These are phyloP conservation scores for Halocynthia aurantium DNA, from an alignment of 23 tunicate genomes.

Conservation along the genomic window DNA sequence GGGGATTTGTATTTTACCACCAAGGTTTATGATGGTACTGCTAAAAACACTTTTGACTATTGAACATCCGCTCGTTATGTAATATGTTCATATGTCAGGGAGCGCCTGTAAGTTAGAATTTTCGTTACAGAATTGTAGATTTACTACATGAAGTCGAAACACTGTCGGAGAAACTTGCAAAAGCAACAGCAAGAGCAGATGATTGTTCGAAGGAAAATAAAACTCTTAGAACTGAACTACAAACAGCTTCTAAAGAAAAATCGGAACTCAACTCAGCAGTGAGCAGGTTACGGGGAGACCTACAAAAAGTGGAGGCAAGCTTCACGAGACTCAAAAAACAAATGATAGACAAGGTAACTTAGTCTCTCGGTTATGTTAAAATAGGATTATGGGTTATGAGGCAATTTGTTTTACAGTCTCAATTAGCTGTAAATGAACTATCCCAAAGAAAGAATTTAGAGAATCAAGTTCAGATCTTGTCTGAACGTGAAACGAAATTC, in stretches of 20 bases:
- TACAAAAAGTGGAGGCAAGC: conserved; percentile 50
- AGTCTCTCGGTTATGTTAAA: neutral
- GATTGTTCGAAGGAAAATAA: conserved; percentile 2
- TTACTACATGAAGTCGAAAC: neutral
- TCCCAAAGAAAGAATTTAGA: conserved; percentile 3
- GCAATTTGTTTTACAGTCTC: neutral
- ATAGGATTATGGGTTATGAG: too few relatives aligned
- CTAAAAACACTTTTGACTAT: too few relatives aligned
- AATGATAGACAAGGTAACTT: conserved; percentile 46
- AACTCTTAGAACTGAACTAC: conserved; percentile 17
- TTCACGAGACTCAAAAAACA: conserved; percentile 58
- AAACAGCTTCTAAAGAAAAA: conserved; percentile 35
- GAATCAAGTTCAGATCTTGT: conserved; percentile 6
- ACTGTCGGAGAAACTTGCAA: conserved; percentile 10
- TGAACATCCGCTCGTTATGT: too few relatives aligned
- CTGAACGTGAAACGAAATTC: neutral
- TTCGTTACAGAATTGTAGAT: conserved; percentile 17
- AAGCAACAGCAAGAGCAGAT: neutral
- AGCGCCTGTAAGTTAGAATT: too few relatives aligned
- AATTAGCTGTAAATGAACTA: neutral
- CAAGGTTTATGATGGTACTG: too few relatives aligned
- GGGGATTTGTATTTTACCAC: too few relatives aligned
- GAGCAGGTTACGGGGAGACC: conserved; percentile 43
- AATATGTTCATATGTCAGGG: too few relatives aligned
- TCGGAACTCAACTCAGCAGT: conserved; percentile 51